Percentiles rank a stretch among this genome's conserved stretches.
These are phyloP conservation scores for Drosophila kokeensis DNA, from an alignment of 2,888 invertebrate species.

Conservation along the genomic window DNA sequence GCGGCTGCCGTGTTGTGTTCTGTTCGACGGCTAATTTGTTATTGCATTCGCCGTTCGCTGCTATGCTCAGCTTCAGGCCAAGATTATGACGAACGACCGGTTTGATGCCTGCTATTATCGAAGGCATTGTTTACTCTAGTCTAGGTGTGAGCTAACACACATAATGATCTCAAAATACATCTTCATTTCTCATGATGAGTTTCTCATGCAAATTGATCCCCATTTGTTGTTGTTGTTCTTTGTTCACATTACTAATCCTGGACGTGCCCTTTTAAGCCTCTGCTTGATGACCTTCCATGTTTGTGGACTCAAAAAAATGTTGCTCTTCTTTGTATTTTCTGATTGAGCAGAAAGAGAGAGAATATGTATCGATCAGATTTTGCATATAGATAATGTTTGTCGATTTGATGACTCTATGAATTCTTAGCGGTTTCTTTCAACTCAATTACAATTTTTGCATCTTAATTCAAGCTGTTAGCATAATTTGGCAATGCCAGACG, in stretches of 20 bases:
- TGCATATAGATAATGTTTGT: background rate
- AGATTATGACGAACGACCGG: slow-evolving; percentile 43
- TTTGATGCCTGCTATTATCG: slow-evolving; percentile 16
- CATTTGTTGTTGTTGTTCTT: background rate
- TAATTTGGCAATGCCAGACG: slow-evolving; percentile 1
- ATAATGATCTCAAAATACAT: background rate
- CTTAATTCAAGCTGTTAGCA: background rate
- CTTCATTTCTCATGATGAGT: slow-evolving; percentile 4
- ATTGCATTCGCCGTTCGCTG: slow-evolving; percentile 51
- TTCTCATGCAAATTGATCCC: background rate
- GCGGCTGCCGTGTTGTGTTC: slow-evolving; percentile 55
- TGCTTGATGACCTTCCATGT: background rate
- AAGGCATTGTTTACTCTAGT: slow-evolving; percentile 5
- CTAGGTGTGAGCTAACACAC: background rate
- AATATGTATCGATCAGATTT: background rate
- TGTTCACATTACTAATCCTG: background rate
- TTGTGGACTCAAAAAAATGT: background rate
- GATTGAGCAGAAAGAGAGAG: background rate
- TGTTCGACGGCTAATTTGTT: slow-evolving; percentile 51
- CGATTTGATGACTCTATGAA: background rate
- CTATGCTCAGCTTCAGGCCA: slow-evolving; percentile 22
- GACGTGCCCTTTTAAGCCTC: background rate
- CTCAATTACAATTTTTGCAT: background rate
- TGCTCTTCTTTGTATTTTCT: background rate
- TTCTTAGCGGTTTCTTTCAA: background rate